These are phyloP conservation scores for Drosophila siamana DNA, from an alignment of 2,888 invertebrate species.

Conservation along the genomic window DNA sequence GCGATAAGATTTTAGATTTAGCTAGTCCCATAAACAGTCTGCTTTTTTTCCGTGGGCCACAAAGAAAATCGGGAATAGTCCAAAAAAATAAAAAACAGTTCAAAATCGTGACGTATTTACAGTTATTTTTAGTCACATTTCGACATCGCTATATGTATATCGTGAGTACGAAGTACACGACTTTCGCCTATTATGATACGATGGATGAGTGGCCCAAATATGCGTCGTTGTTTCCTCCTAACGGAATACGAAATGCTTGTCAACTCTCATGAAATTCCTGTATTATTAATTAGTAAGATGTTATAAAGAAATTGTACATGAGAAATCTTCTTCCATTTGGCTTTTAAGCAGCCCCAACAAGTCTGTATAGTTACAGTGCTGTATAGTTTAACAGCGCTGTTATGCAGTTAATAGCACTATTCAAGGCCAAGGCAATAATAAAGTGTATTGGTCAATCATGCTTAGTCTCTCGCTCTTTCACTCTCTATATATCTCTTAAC, in stretches of 20 bases:
- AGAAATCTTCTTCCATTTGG: background rate
- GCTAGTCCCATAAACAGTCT: constrained; percentile 30
- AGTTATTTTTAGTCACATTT: constrained; percentile 50
- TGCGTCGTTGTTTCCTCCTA: constrained; percentile 1
- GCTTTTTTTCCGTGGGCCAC: constrained; percentile 14
- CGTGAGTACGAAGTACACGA: constrained; percentile 49
- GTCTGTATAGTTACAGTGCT: constrained; percentile 1
- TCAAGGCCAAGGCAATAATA: constrained; percentile 40
- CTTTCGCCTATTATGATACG: constrained; percentile 6
- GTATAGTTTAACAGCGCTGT: constrained; percentile 31
- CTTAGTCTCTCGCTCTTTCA: background rate
- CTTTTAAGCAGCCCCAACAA: background rate
- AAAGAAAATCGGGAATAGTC: constrained; percentile 36
- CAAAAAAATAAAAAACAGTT: constrained; percentile 10
- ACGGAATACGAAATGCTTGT: constrained; percentile 59
- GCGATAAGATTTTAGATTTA: constrained; percentile 63
- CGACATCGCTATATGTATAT: constrained; percentile 20
- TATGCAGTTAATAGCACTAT: constrained; percentile 3
- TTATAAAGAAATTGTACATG: constrained; percentile 53
- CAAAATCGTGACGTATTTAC: constrained; percentile 53
- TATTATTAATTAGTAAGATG: constrained; percentile 63
- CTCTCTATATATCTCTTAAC: background rate
- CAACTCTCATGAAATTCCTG: constrained; percentile 54
- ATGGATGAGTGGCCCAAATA: constrained; percentile 16
- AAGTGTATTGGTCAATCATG: background rate